phyloP scores from a whole-genome alignment of 2,113 vertebrate species.

The Nannobrachium achirus region DNA sequence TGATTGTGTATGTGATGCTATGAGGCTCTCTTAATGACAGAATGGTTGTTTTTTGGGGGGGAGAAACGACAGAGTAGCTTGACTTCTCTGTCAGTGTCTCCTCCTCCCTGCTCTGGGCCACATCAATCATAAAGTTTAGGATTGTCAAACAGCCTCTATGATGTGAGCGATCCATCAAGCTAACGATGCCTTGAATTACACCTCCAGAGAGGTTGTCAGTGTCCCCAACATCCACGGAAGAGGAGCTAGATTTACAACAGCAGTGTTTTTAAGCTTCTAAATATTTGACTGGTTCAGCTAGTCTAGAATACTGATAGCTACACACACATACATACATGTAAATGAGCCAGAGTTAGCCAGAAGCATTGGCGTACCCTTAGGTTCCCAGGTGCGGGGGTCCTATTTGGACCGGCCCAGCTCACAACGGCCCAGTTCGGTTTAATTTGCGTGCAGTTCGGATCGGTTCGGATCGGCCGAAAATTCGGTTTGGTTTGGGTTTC shows the following conservation, averaged over 20 bases:
- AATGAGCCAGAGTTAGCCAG: too few species aligned
- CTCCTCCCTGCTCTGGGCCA: constrained; percentile 1
- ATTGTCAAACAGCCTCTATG: constrained; percentile 34
- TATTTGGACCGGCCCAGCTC: too few species aligned
- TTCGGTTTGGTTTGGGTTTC: too few species aligned
- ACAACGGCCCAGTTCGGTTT: too few species aligned
- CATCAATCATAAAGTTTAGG: constrained; percentile 52
- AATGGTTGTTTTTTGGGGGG: not conserved
- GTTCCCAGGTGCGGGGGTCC: too few species aligned
- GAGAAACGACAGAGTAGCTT: constrained; percentile 18
- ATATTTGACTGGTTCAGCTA: too few species aligned
- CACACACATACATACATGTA: not conserved
- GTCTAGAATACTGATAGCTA: not conserved
- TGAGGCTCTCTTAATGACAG: not conserved
- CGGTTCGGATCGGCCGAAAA: too few species aligned
- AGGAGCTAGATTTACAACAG: not conserved
- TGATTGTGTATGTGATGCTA: not conserved
- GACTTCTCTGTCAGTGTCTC: constrained; percentile 3
- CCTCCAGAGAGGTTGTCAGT: constrained; percentile 41
- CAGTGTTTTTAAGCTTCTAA: constrained; percentile 1
- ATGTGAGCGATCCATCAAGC: constrained; percentile 55
- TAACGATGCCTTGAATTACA: constrained; percentile 45
- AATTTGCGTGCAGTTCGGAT: too few species aligned
- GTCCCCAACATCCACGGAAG: constrained; percentile 6
- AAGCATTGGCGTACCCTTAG: too few species aligned